phyloP scores from a whole-genome alignment of 2,113 vertebrate genomes.

The Mesocricetus auratus region DNA sequence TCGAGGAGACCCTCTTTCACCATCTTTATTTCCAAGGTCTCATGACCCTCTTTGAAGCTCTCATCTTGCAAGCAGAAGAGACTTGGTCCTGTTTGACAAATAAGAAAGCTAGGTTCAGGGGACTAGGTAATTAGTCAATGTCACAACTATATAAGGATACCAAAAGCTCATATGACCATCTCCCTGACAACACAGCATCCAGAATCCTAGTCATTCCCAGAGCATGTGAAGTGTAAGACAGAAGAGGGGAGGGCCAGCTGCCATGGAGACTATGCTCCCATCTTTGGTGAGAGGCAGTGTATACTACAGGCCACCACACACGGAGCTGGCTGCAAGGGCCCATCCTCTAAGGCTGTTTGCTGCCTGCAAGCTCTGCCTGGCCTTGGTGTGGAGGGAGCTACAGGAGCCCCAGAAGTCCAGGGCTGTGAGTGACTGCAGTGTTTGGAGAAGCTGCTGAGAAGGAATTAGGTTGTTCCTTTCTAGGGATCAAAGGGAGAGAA shows the following conservation, averaged over 20 bases:
- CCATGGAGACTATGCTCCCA: too few species aligned
- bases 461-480: background rate
- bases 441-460: background rate
- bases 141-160: background rate
- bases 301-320: accelerated
- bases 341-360: too few species aligned
- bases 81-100: background rate
- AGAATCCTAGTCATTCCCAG: accelerated
- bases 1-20: too few species aligned
- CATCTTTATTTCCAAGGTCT: background rate
- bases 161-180: background rate
- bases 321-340: accelerated
- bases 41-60: background rate
- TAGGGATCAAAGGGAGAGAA: background rate
- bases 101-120: background rate
- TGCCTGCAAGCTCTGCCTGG: background rate
- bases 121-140: background rate
- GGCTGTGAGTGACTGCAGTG: background rate
- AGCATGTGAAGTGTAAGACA: accelerated
- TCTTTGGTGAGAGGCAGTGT: background rate
- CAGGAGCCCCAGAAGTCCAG: background rate
- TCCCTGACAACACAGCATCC: background rate
- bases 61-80: background rate
- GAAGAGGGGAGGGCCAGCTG: too few species aligned
- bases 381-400: accelerated